A percentile compares a stretch with the other conserved stretches of the same genome.
Evolutionary conservation across 2,113 vertebrate genomes (phyloP).

Genomic region (Seriola aureovittata): DNA sequence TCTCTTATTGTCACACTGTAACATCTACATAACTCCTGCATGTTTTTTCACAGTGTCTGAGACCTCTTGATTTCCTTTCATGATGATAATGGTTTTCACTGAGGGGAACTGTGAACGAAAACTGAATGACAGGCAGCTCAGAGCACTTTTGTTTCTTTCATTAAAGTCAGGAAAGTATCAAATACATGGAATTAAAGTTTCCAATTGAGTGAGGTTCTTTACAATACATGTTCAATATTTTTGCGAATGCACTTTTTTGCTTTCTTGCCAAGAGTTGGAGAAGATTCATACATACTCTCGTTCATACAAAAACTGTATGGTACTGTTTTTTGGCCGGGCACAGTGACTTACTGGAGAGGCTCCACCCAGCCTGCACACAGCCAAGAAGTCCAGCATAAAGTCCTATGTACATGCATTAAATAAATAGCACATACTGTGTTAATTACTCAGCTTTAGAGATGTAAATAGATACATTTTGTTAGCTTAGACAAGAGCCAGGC

Average conservation of each 20-base stretch:
- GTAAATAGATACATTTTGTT: too few species aligned
- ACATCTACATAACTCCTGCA: background rate
- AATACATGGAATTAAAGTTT: slow-evolving; percentile 2
- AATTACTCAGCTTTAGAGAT: too few species aligned
- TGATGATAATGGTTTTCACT: background rate
- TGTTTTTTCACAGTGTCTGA: background rate
- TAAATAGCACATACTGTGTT: background rate
- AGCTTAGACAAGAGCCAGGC: too few species aligned
- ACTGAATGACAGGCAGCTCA: background rate
- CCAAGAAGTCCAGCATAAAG: background rate
- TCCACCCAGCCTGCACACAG: background rate
- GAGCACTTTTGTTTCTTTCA: background rate
- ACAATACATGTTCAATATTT: background rate
- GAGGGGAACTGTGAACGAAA: background rate
- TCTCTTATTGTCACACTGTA: background rate
- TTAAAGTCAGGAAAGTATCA: background rate
- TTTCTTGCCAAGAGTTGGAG: too few species aligned
- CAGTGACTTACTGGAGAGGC: background rate
- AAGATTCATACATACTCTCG: background rate
- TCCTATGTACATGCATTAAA: background rate
- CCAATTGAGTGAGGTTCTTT: background rate
- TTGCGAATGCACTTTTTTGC: background rate
- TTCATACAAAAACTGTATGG: too few species aligned
- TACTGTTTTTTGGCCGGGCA: background rate
- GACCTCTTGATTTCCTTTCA: background rate